These are phyloP conservation scores for Morus bassanus DNA, from an alignment of 2,797 vertebrate species.

Conservation along the genomic window DNA sequence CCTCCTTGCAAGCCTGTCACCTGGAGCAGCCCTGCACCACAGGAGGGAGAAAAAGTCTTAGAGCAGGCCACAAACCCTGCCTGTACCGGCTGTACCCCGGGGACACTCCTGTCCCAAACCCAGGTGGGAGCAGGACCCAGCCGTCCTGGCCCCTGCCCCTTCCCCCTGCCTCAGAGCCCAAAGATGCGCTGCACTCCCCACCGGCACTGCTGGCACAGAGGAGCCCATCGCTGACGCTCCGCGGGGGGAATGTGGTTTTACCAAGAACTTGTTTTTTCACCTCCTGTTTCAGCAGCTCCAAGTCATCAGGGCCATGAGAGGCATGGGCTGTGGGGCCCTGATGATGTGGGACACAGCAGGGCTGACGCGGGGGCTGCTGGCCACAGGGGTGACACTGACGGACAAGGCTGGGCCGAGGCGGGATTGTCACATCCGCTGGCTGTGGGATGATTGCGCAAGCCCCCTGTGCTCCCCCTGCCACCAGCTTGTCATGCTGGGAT, in stretches of 20 bases:
- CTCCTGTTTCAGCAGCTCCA: neutral
- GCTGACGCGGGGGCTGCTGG: accelerated
- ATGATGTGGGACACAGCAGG: neutral
- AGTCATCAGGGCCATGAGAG: neutral
- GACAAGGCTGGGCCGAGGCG: neutral
- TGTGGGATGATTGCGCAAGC: neutral
- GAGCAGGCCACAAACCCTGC: neutral
- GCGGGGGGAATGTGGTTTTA: neutral
- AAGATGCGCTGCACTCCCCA: neutral
- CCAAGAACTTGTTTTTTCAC: neutral
- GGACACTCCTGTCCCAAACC: neutral
- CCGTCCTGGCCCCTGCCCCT: neutral
- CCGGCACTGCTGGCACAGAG: neutral
- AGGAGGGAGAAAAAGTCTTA: neutral
- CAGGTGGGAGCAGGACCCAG: neutral
- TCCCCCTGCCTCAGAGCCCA: neutral
- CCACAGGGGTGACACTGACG: accelerated
- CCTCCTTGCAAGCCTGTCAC: neutral
- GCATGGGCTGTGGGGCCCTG: accelerated
- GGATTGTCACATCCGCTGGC: neutral
- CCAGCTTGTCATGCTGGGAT: neutral
- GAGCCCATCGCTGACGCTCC: accelerated
- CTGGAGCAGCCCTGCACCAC: accelerated
- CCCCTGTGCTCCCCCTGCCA: neutral
- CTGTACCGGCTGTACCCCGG: accelerated